Conservation (phyloP, 2,888 invertebrate species). For the Drosophila falleni region DNA sequence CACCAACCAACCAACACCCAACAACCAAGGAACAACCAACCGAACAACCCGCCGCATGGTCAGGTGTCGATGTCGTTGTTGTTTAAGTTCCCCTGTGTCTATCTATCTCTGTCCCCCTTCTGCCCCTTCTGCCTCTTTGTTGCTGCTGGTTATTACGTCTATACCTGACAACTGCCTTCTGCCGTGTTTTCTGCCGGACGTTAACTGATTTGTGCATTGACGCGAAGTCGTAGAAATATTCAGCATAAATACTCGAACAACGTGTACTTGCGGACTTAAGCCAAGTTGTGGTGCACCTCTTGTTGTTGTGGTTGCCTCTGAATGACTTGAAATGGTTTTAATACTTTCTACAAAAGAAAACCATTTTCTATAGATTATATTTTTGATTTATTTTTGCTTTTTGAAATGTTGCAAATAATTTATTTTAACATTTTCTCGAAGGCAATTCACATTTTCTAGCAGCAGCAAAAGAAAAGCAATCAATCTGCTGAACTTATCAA, state of each 20-base stretch:
- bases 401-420: not conserved
- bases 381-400: not conserved
- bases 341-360: constrained; percentile 15
- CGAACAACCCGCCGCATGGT: constrained; percentile 49
- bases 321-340: constrained; percentile 15
- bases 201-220: constrained; percentile 81
- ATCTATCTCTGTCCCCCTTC: constrained; percentile 8
- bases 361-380: constrained; percentile 4
- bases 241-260: constrained; percentile 66
- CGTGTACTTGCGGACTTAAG: constrained; percentile 15
- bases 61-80: constrained; percentile 68
- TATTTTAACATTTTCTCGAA: not conserved
- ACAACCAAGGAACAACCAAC: constrained; percentile 24
- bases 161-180: constrained; percentile 34
- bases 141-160: constrained; percentile 44
- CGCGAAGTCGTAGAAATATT: constrained; percentile 79
- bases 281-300: constrained; percentile 24
- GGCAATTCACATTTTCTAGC: not conserved
- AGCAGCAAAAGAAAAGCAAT: not conserved
- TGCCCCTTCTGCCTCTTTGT: not conserved
- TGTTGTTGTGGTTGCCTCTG: constrained; percentile 14
- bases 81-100: constrained; percentile 12
- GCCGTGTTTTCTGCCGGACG: constrained; percentile 55
- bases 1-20: constrained; percentile 34
- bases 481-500: not conserved